Evolutionary conservation across 1,140 invertebrate species (phyloP).

Genomic region (Drosophila takahashii): DNA sequence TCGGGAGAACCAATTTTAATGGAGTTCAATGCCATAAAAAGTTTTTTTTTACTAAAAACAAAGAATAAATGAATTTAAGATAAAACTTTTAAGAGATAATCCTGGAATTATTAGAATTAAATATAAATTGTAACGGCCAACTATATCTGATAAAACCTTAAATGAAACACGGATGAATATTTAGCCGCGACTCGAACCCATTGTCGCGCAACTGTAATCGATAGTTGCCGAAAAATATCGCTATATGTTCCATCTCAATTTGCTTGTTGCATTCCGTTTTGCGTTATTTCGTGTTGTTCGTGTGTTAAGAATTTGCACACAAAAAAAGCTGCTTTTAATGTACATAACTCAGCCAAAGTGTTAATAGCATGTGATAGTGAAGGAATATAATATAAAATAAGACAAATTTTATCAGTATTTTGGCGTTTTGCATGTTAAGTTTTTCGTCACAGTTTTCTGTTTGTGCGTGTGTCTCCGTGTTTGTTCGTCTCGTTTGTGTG

Average conservation of each 20-base stretch:
- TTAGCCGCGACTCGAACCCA: background rate
- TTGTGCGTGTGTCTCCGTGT: slow-evolving; percentile 20
- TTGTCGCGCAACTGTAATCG: background rate
- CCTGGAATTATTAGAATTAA: background rate
- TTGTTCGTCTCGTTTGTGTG: slow-evolving; percentile 17
- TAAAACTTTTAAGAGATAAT: background rate
- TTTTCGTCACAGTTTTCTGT: slow-evolving; percentile 32
- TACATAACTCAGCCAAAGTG: slow-evolving; percentile 26
- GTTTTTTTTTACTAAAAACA: no score
- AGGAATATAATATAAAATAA: slow-evolving; percentile 12
- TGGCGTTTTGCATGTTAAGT: slow-evolving; percentile 1
- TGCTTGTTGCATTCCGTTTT: slow-evolving; percentile 43
- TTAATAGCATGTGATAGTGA: slow-evolving; percentile 26
- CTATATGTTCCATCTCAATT: background rate
- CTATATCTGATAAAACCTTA: no score
- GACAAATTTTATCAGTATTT: slow-evolving; percentile 43
- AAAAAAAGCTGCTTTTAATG: slow-evolving; percentile 25
- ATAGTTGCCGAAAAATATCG: background rate
- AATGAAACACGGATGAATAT: background rate
- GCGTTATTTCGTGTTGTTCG: slow-evolving; percentile 17
- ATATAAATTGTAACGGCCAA: background rate
- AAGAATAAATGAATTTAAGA: background rate
- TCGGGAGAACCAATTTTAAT: background rate
- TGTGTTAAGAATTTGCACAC: slow-evolving; percentile 24
- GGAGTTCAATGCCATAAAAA: background rate